Evolutionary conservation across 53 echinoderm and acorn worm species (phyloP).

Genomic region (Stichopus horrens): DNA sequence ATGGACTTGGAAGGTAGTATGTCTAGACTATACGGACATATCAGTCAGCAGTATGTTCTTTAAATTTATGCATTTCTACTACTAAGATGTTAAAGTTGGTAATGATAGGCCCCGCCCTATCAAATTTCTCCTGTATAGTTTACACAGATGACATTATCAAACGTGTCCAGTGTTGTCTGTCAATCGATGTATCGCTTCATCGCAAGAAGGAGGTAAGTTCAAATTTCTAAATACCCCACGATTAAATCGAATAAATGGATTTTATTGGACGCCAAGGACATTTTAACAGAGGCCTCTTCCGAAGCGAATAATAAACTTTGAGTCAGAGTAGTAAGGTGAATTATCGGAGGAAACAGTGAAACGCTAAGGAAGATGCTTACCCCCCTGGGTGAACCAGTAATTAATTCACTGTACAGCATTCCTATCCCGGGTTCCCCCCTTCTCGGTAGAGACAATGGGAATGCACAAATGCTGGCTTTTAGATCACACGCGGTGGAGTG

Average conservation of each 20-base stretch:
- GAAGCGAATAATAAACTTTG: background rate
- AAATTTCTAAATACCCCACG: background rate
- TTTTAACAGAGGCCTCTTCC: constrained; percentile 8
- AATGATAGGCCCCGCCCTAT: too few species aligned
- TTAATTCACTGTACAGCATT: constrained; percentile 35
- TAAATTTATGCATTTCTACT: too few species aligned
- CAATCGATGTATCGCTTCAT: background rate
- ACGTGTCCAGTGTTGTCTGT: too few species aligned
- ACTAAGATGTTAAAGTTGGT: too few species aligned
- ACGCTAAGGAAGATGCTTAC: background rate
- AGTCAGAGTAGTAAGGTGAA: background rate
- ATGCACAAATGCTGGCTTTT: constrained; percentile 5
- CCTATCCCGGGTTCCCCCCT: background rate
- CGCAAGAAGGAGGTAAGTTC: constrained; percentile 14
- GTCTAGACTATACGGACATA: too few species aligned
- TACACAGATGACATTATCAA: too few species aligned
- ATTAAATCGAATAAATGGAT: background rate
- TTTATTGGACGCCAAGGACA: constrained; percentile 28
- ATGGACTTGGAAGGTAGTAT: too few species aligned
- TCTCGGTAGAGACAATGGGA: constrained; percentile 8
- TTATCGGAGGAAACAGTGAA: background rate
- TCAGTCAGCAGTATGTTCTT: too few species aligned
- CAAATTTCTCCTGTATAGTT: too few species aligned
- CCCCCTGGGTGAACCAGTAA: constrained; percentile 27
- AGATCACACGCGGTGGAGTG: constrained; percentile 40